These are phyloP conservation scores for Meteorus colon DNA, from an alignment of 2,888 invertebrate genomes.

Conservation along the genomic window DNA sequence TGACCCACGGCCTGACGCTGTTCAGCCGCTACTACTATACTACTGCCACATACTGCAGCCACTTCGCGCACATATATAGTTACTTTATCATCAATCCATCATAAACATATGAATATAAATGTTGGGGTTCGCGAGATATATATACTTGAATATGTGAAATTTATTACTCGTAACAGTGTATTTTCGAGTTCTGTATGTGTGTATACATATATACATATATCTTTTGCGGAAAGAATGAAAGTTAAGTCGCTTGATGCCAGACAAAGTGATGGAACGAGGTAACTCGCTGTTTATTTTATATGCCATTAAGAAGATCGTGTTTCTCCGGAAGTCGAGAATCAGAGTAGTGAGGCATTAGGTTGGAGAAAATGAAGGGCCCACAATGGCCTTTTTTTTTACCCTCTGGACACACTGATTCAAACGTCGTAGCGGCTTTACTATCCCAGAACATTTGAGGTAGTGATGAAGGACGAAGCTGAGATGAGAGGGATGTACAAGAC, in stretches of 20 bases:
- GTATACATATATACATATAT: not conserved
- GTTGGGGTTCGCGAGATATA: conserved; percentile 38
- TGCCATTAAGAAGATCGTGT: conserved; percentile 69
- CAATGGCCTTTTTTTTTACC: conserved; percentile 35
- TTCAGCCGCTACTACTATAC: conserved; percentile 32
- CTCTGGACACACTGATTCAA: conserved; percentile 14
- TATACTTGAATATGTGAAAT: conserved; percentile 28
- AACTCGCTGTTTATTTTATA: conserved; percentile 62
- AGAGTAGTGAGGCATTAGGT: conserved; percentile 58
- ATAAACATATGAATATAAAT: conserved; percentile 33
- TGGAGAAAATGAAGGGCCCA: conserved; percentile 44
- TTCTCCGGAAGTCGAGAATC: conserved; percentile 64
- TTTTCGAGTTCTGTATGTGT: not conserved
- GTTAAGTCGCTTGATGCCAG: not conserved
- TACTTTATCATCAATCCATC: conserved; percentile 46
- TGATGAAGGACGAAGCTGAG: conserved; percentile 8
- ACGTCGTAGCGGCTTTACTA: conserved; percentile 21
- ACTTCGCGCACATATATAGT: not conserved
- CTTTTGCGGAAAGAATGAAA: not conserved
- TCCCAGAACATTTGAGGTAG: conserved; percentile 19
- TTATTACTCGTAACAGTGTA: conserved; percentile 26
- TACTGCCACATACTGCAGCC: conserved; percentile 21
- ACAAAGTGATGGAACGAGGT: conserved; percentile 14
- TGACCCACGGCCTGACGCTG: conserved; percentile 39
- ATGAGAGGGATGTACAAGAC: conserved; percentile 19